A percentile compares a stretch with the other conserved stretches of the same genome.
These are phyloP conservation scores for Aphrophora alni DNA, from an alignment of 2,888 invertebrate species.

Conservation along the genomic window DNA sequence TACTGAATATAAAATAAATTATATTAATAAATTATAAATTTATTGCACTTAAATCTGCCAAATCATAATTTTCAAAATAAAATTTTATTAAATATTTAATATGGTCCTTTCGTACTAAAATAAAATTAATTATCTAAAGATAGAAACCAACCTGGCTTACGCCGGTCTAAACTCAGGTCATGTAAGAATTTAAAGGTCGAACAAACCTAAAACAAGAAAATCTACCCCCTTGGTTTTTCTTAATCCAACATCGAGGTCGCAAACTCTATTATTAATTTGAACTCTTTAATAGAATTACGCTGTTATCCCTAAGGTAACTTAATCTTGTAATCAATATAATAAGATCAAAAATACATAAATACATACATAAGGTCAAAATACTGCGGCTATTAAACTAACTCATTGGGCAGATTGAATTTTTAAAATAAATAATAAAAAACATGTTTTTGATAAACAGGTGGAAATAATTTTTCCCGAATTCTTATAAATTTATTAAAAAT, in stretches of 20 bases:
- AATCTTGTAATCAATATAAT: constrained; percentile 67
- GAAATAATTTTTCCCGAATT: too few species aligned
- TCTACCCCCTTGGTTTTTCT: constrained; percentile 70
- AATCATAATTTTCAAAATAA: constrained; percentile 59
- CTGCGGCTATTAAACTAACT: too few species aligned
- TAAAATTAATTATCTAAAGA: constrained; percentile 66
- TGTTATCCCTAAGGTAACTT: constrained; percentile 88
- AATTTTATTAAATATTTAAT: constrained; percentile 63
- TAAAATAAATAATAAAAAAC: too few species aligned
- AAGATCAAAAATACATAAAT: constrained; percentile 64
- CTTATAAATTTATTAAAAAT: too few species aligned
- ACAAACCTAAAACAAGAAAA: constrained; percentile 75
- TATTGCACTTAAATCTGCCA: constrained; percentile 74
- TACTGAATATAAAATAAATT: constrained; percentile 65
- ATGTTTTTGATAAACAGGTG: too few species aligned
- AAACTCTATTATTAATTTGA: constrained; percentile 75
- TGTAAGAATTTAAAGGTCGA: constrained; percentile 84
- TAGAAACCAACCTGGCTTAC: constrained; percentile 87
- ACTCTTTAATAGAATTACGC: constrained; percentile 79
- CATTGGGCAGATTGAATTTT: too few species aligned
- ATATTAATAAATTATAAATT: constrained; percentile 72
- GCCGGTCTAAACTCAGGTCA: constrained; percentile 90
- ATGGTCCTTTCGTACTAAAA: constrained; percentile 84
- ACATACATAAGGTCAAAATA: too few species aligned
- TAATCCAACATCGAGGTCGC: constrained; percentile 92